Evolutionary conservation across 1,140 invertebrate genomes (phyloP).

Genomic region (Apis laboriosa): DNA sequence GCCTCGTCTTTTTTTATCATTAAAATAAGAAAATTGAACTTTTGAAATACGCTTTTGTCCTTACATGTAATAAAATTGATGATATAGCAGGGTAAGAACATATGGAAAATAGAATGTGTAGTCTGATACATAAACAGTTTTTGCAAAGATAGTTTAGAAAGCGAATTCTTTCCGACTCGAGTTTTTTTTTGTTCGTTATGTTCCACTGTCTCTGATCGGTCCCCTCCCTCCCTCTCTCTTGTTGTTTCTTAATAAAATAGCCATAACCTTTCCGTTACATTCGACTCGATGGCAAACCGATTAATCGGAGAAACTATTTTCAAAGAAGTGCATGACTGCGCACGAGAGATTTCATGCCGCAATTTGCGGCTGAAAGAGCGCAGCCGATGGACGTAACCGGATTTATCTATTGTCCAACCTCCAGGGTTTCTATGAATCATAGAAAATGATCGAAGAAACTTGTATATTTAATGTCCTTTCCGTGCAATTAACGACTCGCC

Average conservation of each 20-base stretch:
- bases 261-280: conserved; percentile 32
- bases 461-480: not conserved
- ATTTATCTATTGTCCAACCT: conserved; percentile 11
- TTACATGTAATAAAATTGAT: too few species aligned
- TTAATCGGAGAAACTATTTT: conserved; percentile 46
- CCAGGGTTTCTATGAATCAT: conserved; percentile 9
- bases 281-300: conserved; percentile 31
- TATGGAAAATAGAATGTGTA: too few species aligned
- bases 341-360: conserved; percentile 29
- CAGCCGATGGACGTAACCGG: conserved; percentile 14
- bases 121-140: not conserved
- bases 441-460: not conserved
- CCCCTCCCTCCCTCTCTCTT: not conserved
- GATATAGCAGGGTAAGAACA: too few species aligned
- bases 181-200: conserved; percentile 22
- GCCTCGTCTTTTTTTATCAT: too few species aligned
- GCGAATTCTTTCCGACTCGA: conserved; percentile 23
- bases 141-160: conserved; percentile 37
- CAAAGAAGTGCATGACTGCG: conserved; percentile 43
- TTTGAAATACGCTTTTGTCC: too few species aligned
- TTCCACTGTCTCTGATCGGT: not conserved
- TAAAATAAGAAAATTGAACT: too few species aligned
- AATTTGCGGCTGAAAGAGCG: conserved; percentile 23
- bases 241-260: conserved; percentile 32
- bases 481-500: not conserved